phyloP scores from a whole-genome alignment of 64 coral and sea anemone genomes.

The Cladopsammia gracilis region DNA sequence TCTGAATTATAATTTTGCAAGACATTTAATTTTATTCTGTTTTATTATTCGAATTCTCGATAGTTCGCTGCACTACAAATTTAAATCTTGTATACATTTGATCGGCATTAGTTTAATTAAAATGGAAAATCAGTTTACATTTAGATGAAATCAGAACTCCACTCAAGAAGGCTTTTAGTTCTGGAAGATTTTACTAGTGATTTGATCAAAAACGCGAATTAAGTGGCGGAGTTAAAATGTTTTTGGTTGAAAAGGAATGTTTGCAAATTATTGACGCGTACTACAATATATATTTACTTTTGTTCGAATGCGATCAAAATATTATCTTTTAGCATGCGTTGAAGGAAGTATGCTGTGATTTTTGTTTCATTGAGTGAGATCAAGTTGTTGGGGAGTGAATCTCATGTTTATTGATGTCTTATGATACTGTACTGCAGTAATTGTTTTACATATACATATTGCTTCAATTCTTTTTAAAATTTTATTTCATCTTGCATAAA shows the following conservation, averaged over 20 bases:
- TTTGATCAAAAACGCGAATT: neutral
- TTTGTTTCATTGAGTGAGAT: neutral
- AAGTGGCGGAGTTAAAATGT: neutral
- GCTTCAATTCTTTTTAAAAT: neutral
- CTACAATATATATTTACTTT: neutral
- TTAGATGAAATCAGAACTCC: neutral
- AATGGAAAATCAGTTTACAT: neutral
- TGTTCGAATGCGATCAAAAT: neutral
- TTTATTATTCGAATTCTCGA: too few species aligned
- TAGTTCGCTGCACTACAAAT: too few species aligned
- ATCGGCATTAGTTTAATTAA: too few species aligned
- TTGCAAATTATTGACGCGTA: neutral
- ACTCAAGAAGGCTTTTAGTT: neutral
- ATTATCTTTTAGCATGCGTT: neutral
- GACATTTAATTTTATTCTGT: neutral
- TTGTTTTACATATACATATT: neutral
- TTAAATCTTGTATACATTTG: too few species aligned
- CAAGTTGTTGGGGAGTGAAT: neutral
- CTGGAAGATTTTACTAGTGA: neutral
- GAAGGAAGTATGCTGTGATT: neutral
- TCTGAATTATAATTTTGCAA: neutral
- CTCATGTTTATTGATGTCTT: conserved; percentile 44
- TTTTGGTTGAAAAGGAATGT: conserved; percentile 21
- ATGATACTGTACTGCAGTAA: neutral
- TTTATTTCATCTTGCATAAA: neutral